These are phyloP conservation scores for Coccyzus lansbergi DNA, from an alignment of 2,797 vertebrate genomes.

Conservation along the genomic window DNA sequence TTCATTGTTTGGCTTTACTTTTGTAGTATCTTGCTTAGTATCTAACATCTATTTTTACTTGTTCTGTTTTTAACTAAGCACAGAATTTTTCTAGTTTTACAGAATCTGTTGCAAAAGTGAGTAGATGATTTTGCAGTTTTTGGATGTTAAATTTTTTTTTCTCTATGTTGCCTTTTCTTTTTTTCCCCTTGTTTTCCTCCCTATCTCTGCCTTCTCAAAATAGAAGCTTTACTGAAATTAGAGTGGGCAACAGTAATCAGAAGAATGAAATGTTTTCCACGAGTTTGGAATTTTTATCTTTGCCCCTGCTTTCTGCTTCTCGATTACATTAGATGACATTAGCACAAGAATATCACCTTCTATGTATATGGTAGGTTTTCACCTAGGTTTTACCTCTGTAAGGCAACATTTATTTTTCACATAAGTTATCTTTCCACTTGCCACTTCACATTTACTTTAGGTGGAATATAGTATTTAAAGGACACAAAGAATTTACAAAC, in stretches of 20 bases:
- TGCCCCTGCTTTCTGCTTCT: rapidly evolving
- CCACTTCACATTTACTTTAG: not conserved
- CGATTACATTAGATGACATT: not conserved
- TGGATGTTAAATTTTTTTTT: not conserved
- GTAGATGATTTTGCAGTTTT: not conserved
- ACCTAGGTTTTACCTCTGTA: not conserved
- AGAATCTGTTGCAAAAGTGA: conserved; percentile 8
- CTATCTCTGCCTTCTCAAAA: not conserved
- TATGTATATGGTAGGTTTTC: not conserved
- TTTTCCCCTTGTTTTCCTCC: not conserved
- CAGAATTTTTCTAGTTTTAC: not conserved
- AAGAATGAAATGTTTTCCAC: not conserved
- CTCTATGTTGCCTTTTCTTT: not conserved
- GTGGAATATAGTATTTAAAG: not conserved
- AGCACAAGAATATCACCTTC: not conserved
- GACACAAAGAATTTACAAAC: not conserved
- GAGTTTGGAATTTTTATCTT: not conserved
- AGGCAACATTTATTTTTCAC: not conserved
- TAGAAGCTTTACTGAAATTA: not conserved
- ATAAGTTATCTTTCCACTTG: not conserved
- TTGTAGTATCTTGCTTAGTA: conserved; percentile 6
- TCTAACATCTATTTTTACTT: conserved; percentile 36
- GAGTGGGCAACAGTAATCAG: not conserved
- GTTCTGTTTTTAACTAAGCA: conserved; percentile 26
- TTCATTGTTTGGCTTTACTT: conserved; percentile 8